These are phyloP conservation scores for Drosophila aff. DNA, from an alignment of 1,140 invertebrate species.

Conservation along the genomic window DNA sequence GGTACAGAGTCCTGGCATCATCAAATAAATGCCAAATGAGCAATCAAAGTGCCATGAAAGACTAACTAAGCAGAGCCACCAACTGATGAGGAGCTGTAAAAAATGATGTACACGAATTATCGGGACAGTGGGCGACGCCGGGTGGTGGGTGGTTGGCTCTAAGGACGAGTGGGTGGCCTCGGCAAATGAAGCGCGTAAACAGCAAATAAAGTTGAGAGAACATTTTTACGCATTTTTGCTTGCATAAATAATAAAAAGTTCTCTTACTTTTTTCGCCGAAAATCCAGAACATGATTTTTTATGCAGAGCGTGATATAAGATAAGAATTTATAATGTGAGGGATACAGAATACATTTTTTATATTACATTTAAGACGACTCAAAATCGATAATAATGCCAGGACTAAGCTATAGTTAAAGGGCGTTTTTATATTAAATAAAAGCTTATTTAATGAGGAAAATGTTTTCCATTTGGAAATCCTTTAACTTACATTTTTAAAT, in stretches of 20 bases:
- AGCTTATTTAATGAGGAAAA: neutral
- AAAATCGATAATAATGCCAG: neutral
- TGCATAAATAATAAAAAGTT: slow-evolving; percentile 64
- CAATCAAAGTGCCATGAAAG: slow-evolving; percentile 79
- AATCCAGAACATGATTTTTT: slow-evolving; percentile 7
- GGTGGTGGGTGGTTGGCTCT: neutral
- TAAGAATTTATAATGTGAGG: slow-evolving; percentile 5
- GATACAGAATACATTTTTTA: neutral
- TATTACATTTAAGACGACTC: neutral
- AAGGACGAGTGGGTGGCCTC: slow-evolving; percentile 1
- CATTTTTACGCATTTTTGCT: slow-evolving; percentile 50
- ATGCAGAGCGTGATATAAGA: slow-evolving; percentile 1
- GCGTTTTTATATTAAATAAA: neutral
- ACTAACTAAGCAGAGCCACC: slow-evolving; percentile 68
- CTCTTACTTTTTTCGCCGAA: neutral
- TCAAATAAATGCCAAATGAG: slow-evolving; percentile 83
- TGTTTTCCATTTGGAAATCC: too few relatives aligned
- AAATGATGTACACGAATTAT: slow-evolving; percentile 78
- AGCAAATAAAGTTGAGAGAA: slow-evolving; percentile 69
- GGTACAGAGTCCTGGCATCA: slow-evolving; percentile 46
- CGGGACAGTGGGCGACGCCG: slow-evolving; percentile 33
- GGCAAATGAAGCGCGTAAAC: slow-evolving; percentile 73
- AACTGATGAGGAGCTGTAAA: slow-evolving; percentile 75
- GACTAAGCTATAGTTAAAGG: neutral
- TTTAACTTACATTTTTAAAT: neutral